Evolutionary conservation across 1,140 invertebrate species (phyloP), one percentile per base, ranked within the genome.

Genomic region (Lerema accius): DNA sequence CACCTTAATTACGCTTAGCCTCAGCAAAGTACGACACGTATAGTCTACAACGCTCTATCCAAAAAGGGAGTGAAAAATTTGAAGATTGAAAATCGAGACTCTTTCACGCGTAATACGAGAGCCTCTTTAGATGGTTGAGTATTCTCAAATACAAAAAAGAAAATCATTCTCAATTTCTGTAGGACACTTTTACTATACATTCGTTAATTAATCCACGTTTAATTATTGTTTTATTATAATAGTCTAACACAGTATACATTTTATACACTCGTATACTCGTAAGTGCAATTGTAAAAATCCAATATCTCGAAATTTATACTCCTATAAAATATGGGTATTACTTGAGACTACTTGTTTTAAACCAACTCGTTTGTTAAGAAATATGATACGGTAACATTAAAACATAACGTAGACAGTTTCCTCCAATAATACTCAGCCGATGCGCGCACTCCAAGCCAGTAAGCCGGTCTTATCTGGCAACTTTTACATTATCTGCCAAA

Each of bases 1-100:
- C 87, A 88, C 88, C 84, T 89, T 90, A 90, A 90, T 90, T 90
- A 87, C 88, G 85, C 86, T 81, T 73, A 59, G 75, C 78, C 71
- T 75, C 72, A 68, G 74, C 69, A 72, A 71, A 86, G 84, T 78
- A 82, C 82, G 78, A 85, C 82, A 86, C 87, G 82, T 88, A 84
- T 73, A 79, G 69, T 84, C 76, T 84, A 78, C 71, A 78, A 80
- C 71, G 71, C 69, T 76, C 65, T 73, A 75, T 81, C 77, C 70
- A 69, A 80, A 81, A 84, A 78, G 67, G 78, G 77, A 78, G 73
- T 69, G 63, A 80, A 77, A 76, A 75, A 73, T 68, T 67, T 72
- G 56, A 45, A 70, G 70, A 67, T 84, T 78, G 78, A 80, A 82
- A 82, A 84, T 84, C 79, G 76, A 76, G 73, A 69, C 70, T 68